phyloP scores from a whole-genome alignment of 2,888 invertebrate species.

The Heliconius cydno region DNA sequence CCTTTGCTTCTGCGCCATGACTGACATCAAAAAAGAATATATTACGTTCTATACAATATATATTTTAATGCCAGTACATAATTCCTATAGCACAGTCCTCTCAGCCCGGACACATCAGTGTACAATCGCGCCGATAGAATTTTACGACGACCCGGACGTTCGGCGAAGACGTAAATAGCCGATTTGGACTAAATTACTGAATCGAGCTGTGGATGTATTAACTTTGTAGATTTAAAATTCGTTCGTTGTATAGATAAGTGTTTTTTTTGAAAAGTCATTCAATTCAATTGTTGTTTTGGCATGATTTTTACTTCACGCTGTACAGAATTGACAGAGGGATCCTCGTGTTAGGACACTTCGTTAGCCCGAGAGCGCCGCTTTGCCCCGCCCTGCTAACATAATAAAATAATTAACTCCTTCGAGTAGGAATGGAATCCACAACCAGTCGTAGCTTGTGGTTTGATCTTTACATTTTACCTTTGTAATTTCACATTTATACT shows the following conservation, averaged over 20 bases:
- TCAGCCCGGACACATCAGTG: conserved; percentile 65
- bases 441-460: too few species aligned
- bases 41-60: conserved; percentile 11
- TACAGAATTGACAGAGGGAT: too few species aligned
- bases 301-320: too few species aligned
- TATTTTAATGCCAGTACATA: conserved; percentile 38
- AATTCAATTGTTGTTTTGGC: too few species aligned
- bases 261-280: background rate
- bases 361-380: too few species aligned
- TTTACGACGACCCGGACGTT: conserved; percentile 78
- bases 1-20: too few species aligned
- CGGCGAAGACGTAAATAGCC: conserved; percentile 77
- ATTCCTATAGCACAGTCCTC: conserved; percentile 38
- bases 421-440: too few species aligned
- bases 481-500: background rate
- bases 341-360: too few species aligned
- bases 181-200: conserved; percentile 54
- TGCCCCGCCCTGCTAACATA: too few species aligned
- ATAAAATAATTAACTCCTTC: too few species aligned
- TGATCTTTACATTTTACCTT: background rate
- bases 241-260: background rate
- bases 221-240: too few species aligned
- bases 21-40: too few species aligned
- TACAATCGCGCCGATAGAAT: conserved; percentile 79
- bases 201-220: conserved; percentile 41